phyloP scores from a whole-genome alignment of 2,888 invertebrate species.

The Brenthis daphne region DNA sequence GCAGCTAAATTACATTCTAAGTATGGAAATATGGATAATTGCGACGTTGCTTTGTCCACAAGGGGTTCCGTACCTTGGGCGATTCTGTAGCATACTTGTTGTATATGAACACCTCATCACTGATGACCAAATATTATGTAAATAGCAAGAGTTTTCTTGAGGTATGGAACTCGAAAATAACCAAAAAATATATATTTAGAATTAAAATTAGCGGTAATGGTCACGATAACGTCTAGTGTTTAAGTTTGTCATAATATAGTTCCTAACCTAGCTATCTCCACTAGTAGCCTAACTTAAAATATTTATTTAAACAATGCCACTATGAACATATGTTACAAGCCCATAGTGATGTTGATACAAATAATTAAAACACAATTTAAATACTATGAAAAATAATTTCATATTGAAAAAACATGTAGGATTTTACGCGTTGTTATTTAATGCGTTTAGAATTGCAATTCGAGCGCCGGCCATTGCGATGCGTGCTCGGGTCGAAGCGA shows the following conservation, averaged over 20 bases:
- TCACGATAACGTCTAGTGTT: conserved; percentile 22
- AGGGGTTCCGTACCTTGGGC: too few relatives aligned
- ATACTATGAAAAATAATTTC: background rate
- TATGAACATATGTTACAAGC: conserved; percentile 76
- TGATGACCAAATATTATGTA: too few relatives aligned
- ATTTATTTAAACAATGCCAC: conserved; percentile 52
- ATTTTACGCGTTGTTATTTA: conserved; percentile 2
- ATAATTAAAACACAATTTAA: background rate
- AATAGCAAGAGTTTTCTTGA: background rate
- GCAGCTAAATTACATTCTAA: conserved; percentile 18
- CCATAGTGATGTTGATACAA: conserved; percentile 64
- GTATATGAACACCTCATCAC: too few relatives aligned
- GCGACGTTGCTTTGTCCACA: too few relatives aligned
- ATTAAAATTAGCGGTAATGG: conserved; percentile 16
- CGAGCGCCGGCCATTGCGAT: background rate
- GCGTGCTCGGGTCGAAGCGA: background rate
- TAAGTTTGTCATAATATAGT: conserved; percentile 22
- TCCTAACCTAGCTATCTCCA: conserved; percentile 31
- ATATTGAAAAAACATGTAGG: conserved; percentile 1
- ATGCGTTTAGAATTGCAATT: background rate
- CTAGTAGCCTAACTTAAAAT: conserved; percentile 34
- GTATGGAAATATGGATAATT: background rate
- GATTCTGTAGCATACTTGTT: too few relatives aligned
- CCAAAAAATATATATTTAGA: conserved; percentile 16
- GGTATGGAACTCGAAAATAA: background rate